Evolutionary conservation across 2,113 vertebrate genomes (phyloP).

Genomic region (Labeo rohita): DNA sequence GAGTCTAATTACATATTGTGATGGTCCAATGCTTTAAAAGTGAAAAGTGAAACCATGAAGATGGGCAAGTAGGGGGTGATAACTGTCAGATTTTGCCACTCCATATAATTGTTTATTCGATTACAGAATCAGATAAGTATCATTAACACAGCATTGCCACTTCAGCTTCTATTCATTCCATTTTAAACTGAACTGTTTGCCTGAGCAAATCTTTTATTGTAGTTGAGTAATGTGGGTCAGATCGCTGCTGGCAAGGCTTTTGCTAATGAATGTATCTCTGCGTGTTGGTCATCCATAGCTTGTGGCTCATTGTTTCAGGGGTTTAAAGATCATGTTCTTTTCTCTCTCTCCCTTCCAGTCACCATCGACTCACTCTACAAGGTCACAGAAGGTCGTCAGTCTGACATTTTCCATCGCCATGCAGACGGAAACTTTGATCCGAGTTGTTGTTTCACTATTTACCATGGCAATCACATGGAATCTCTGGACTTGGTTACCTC

Average conservation of each 20-base stretch:
- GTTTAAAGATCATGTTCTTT: slow-evolving; percentile 20
- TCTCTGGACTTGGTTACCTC: slow-evolving; percentile 92
- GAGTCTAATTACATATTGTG: slow-evolving; percentile 16
- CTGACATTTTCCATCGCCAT: slow-evolving; percentile 92
- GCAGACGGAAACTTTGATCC: slow-evolving; percentile 89
- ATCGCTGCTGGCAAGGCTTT: not conserved
- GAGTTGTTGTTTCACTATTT: slow-evolving; percentile 94
- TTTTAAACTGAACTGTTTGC: not conserved
- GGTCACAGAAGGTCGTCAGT: slow-evolving; percentile 92
- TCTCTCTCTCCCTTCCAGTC: slow-evolving; percentile 74
- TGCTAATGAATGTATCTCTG: slow-evolving; percentile 11
- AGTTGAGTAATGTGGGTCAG: not conserved
- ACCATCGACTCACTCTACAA: slow-evolving; percentile 98
- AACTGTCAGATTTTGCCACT: not conserved
- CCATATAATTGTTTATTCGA: not conserved
- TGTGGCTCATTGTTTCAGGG: not conserved
- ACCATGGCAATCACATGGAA: slow-evolving; percentile 97
- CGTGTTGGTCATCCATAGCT: not conserved
- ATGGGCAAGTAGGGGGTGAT: not conserved
- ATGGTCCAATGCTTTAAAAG: not conserved
- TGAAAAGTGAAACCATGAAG: not conserved
- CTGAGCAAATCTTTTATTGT: not conserved
- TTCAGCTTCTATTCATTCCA: not conserved
- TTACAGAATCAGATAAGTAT: not conserved
- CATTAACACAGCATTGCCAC: not conserved